Evolutionary conservation across 1,140 invertebrate genomes (phyloP).

Genomic region (Harpegnathos saltator): DNA sequence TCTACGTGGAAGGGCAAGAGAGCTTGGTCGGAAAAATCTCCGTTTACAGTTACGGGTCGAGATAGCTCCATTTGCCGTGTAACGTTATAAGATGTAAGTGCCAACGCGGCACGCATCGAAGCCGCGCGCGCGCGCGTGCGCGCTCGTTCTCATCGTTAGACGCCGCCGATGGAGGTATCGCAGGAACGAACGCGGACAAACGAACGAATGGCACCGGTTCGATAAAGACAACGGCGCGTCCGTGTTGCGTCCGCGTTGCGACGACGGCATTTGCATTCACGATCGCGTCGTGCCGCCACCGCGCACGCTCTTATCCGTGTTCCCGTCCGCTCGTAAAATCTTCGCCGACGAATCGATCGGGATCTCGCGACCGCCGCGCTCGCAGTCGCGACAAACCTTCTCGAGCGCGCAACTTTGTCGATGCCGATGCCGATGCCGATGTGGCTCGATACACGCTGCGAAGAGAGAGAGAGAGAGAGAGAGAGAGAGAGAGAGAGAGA

Average conservation of each 20-base stretch:
- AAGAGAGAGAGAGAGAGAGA: constrained; percentile 16
- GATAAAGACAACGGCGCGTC: constrained; percentile 37
- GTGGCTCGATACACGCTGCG: too few species aligned
- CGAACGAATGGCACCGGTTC: background rate
- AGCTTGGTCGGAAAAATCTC: constrained; percentile 9
- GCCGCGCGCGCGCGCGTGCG: too few species aligned
- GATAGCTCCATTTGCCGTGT: constrained; percentile 16
- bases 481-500: constrained; percentile 20
- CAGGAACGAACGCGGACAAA: too few species aligned
- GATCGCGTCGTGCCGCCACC: constrained; percentile 25
- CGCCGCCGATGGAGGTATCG: too few species aligned
- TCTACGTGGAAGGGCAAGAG: background rate
- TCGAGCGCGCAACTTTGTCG: too few species aligned
- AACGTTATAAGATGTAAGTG: constrained; percentile 38
- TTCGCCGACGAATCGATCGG: constrained; percentile 17
- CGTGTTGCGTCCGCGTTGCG: too few species aligned
- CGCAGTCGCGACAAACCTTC: too few species aligned
- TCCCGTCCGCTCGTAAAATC: background rate
- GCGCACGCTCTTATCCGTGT: constrained; percentile 14
- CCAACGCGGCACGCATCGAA: constrained; percentile 65
- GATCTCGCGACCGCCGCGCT: background rate
- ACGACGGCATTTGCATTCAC: constrained; percentile 10
- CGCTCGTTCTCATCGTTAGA: constrained; percentile 63
- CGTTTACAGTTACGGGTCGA: constrained; percentile 4
- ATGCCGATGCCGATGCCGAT: too few species aligned